phyloP scores from a whole-genome alignment of 2,113 vertebrate species.

The Malurus alboscapulatus region DNA sequence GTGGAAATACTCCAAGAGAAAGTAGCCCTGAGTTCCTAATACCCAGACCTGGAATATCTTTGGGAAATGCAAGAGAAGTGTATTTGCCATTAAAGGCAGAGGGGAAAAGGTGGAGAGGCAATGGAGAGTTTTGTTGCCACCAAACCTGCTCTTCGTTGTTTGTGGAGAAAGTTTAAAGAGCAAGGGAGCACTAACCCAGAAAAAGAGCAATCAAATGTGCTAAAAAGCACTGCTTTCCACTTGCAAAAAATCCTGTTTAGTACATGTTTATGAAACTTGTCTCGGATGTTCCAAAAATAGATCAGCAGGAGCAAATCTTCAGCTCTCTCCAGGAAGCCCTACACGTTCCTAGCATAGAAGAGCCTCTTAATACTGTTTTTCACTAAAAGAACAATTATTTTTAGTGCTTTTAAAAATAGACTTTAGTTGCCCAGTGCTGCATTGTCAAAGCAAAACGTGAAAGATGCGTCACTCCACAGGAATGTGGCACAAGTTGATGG shows the following conservation, averaged over 20 bases:
- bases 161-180: conserved; percentile 20
- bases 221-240: not conserved
- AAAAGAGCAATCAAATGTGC: not conserved
- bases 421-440: conserved; percentile 40
- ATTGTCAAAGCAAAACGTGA: conserved; percentile 44
- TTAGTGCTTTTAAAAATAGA: conserved; percentile 69
- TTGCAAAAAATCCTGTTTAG: conserved; percentile 5
- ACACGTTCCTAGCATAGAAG: conserved; percentile 59
- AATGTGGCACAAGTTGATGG: not conserved
- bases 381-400: conserved; percentile 70
- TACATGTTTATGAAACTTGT: conserved; percentile 53
- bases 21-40: not conserved
- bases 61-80: conserved; percentile 4
- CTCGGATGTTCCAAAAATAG: conserved; percentile 63
- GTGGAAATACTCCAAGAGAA: not conserved
- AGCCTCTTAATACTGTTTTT: conserved; percentile 53
- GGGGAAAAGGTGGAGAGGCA: not conserved
- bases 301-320: not conserved
- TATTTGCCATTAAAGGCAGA: not conserved
- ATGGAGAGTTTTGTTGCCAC: not conserved
- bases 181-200: not conserved
- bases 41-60: not conserved
- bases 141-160: not conserved
- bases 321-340: conserved; percentile 56
- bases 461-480: not conserved